Evolutionary conservation across 1,140 invertebrate species (phyloP).

Genomic region (Calliopsis andreniformis): DNA sequence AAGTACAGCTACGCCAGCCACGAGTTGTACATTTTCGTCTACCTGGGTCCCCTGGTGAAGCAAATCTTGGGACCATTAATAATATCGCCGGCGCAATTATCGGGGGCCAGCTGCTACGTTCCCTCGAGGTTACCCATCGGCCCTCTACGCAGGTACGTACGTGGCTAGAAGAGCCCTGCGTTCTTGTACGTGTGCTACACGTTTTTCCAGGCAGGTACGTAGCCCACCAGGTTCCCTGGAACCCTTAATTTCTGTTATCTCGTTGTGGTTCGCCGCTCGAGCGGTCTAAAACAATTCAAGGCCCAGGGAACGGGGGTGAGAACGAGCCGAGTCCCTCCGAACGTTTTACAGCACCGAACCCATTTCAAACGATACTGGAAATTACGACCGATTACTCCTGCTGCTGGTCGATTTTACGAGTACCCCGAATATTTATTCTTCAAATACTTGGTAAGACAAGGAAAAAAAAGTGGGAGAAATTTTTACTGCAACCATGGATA

Average conservation of each 20-base stretch:
- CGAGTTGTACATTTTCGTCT: constrained; percentile 13
- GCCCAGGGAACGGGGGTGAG: background rate
- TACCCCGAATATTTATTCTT: background rate
- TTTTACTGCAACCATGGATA: background rate
- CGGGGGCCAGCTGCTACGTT: constrained; percentile 66
- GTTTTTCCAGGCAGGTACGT: constrained; percentile 33
- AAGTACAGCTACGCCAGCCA: constrained; percentile 25
- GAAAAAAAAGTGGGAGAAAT: background rate
- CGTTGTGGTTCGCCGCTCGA: constrained; percentile 45
- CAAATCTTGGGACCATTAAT: constrained; percentile 70
- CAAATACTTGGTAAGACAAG: too few relatives aligned
- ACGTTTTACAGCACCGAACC: background rate
- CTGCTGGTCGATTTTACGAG: constrained; percentile 12
- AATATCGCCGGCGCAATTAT: constrained; percentile 73
- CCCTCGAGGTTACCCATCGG: constrained; percentile 29
- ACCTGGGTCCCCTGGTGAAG: constrained; percentile 55
- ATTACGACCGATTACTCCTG: background rate
- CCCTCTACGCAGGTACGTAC: constrained; percentile 40
- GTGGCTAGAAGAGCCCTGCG: constrained; percentile 4
- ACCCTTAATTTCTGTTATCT: constrained; percentile 55
- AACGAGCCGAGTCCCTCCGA: background rate
- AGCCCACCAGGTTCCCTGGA: background rate
- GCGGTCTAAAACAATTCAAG: constrained; percentile 23
- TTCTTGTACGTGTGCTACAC: background rate
- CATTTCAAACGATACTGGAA: background rate